A percentile compares a stretch with the other conserved stretches of the same genome.
Conservation (phyloP, 2,797 vertebrate genomes). For the Pelodytes ibericus region DNA sequence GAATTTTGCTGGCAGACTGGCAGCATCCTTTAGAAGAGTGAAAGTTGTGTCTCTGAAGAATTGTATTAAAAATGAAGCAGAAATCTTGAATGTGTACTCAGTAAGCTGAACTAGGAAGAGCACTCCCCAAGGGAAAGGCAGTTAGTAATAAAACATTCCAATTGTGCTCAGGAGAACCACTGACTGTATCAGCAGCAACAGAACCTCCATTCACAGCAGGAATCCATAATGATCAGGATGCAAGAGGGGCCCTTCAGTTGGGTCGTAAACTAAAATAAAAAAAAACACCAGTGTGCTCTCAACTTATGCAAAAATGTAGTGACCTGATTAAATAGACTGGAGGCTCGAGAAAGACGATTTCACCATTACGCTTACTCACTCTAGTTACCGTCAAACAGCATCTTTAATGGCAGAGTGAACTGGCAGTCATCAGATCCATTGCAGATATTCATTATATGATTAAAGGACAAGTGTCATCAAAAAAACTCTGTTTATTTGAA, state of each 20-base stretch:
- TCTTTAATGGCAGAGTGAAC: no score
- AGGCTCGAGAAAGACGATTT: background rate
- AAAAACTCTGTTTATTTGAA: no score
- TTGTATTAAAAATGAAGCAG: slow-evolving; percentile 48
- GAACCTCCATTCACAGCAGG: slow-evolving; percentile 14
- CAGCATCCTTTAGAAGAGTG: slow-evolving; percentile 11
- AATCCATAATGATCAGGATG: slow-evolving; percentile 32
- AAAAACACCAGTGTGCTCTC: background rate
- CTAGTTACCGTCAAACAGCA: no score
- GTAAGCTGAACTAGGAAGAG: slow-evolving; percentile 50
- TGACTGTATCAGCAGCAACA: slow-evolving; percentile 21
- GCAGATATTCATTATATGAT: no score
- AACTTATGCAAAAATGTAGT: slow-evolving; percentile 12
- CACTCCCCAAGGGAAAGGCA: slow-evolving; percentile 36
- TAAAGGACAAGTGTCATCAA: no score
- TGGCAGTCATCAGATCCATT: no score
- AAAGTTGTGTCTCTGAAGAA: slow-evolving; percentile 27
- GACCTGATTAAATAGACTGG: slow-evolving; percentile 30
- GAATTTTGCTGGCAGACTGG: slow-evolving; percentile 24
- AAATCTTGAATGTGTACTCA: slow-evolving; percentile 15
- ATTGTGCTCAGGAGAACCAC: slow-evolving; percentile 16
- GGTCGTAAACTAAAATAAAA: slow-evolving; percentile 28
- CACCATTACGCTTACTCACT: no score
- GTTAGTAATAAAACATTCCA: slow-evolving; percentile 33
- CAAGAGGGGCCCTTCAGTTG: slow-evolving; percentile 19